Base-by-base conservation (phyloP, 2,113 vertebrate species). In the Pseudois nayaur region DNA sequence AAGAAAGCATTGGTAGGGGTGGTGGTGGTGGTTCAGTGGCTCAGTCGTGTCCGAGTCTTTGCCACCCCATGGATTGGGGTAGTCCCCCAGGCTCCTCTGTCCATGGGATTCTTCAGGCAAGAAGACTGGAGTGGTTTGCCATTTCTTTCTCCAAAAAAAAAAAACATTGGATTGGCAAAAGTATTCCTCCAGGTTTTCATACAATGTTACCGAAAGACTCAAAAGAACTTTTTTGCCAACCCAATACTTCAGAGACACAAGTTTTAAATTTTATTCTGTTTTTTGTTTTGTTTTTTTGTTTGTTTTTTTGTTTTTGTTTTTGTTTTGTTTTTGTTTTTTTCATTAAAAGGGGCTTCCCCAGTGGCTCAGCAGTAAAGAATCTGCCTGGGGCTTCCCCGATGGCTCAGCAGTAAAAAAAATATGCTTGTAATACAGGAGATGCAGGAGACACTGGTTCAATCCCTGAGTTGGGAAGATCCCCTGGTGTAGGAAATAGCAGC, bases 11-110 rank as follows among this genome's bases (percentile, higher is more conserved):
- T 74, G 36, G 67, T 2, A 23, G n/a, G 3, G 1, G n/a, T 40
- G n/a, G 33, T 19, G 16, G 16, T n/a, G 16, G 67, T 23, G 10
- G 5, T 74, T 74, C 67, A 74, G n/a, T 13, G n/a, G 23, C 71
- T 43, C 36, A 43, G 23, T 43, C 12, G 0, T 76, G 71, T 27
- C 71, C 0, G 6, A 76, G 36, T 76, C 71, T 76, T 14, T 27
- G 40, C 64, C 33, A 71, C 67, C 23, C 23, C 71, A 14, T 14
- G 12, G 23, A 43, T 14, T 43, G 5, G n/a, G n/a, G n/a, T 74
- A 74, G 67, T 13, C 19, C n/a, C 5, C 10, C 67, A 74, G 19
- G n/a, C n/a, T 76, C 23, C 23, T 76, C 23, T 43, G 40, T 43
- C 23, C 71, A 43, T 27, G 23, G 71, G 23, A 27, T 76, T 43